Percentiles rank a stretch among this genome's conserved stretches.
phyloP scores from a whole-genome alignment of 2,888 invertebrate genomes.

The Lomographa bimaculata region DNA sequence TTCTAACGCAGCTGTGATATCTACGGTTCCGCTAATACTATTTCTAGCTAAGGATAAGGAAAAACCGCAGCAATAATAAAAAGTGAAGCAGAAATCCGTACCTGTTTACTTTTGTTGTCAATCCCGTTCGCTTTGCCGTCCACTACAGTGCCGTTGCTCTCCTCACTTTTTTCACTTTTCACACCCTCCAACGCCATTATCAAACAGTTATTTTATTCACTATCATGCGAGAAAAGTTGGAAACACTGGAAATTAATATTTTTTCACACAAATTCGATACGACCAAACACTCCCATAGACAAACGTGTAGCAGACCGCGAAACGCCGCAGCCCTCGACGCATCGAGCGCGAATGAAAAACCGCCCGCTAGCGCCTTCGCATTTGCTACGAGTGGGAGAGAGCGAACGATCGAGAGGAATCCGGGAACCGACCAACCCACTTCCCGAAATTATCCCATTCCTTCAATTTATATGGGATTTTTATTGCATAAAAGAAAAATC shows the following conservation, averaged over 20 bases:
- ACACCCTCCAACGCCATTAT: constrained; percentile 82
- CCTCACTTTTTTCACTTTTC: constrained; percentile 81
- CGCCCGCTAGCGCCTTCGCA: constrained; percentile 27
- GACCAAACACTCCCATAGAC: constrained; percentile 73
- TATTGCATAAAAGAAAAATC: too few relatives aligned
- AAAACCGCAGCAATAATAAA: constrained; percentile 46
- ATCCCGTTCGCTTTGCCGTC: constrained; percentile 82
- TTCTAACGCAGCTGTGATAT: not conserved
- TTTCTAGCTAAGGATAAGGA: constrained; percentile 27
- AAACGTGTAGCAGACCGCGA: constrained; percentile 56
- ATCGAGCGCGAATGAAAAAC: constrained; percentile 70
- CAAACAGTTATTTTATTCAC: constrained; percentile 71
- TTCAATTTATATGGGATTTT: too few relatives aligned
- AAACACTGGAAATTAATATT: constrained; percentile 63
- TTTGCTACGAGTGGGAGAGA: constrained; percentile 42
- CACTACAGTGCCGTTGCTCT: constrained; percentile 78
- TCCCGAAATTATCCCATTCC: constrained; percentile 3
- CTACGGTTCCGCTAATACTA: not conserved
- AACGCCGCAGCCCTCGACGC: constrained; percentile 60
- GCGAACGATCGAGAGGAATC: constrained; percentile 37
- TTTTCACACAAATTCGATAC: constrained; percentile 71
- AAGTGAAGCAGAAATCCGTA: constrained; percentile 53
- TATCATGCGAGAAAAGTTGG: constrained; percentile 68
- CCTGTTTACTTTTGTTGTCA: constrained; percentile 85
- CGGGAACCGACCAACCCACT: constrained; percentile 8